phyloP scores from a whole-genome alignment of 2,797 vertebrate genomes.

The Sebastes steindachneri region DNA sequence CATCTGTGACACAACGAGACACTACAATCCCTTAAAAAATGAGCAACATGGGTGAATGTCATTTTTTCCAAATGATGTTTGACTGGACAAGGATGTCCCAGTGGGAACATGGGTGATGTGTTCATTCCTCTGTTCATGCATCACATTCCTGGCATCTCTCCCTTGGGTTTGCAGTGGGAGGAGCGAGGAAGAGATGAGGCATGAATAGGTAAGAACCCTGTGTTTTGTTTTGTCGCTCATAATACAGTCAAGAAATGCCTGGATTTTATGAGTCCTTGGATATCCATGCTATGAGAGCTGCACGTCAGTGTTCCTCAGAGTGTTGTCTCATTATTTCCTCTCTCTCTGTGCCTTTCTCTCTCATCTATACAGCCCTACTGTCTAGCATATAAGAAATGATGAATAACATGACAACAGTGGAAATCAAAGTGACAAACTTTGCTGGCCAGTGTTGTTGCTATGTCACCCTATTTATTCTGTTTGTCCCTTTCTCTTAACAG shows the following conservation, averaged over 20 bases:
- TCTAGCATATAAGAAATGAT: conserved; percentile 2
- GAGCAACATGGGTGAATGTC: conserved; percentile 39
- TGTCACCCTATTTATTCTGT: not conserved
- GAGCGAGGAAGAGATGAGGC: conserved; percentile 19
- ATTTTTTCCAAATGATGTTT: conserved; percentile 45
- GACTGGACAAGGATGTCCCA: conserved; percentile 39
- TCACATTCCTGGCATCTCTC: conserved; percentile 31
- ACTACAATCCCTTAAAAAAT: conserved; percentile 16
- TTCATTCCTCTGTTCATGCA: conserved; percentile 34
- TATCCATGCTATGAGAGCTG: conserved; percentile 7
- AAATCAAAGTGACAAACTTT: not conserved
- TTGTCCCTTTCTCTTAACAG: not conserved
- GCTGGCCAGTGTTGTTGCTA: not conserved
- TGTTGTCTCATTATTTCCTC: conserved; percentile 31
- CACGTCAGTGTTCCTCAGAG: conserved; percentile 19
- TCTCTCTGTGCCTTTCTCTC: not conserved
- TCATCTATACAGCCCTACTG: not conserved
- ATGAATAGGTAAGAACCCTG: conserved; percentile 12
- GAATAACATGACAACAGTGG: not conserved
- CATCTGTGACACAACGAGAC: conserved; percentile 23
- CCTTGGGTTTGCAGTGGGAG: conserved; percentile 24
- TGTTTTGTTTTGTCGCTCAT: not conserved
- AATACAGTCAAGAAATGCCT: not conserved
- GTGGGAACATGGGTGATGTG: conserved; percentile 38
- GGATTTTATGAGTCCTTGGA: conserved; percentile 20